phyloP scores from a whole-genome alignment of 2,888 invertebrate genomes.

The Idaea aversata region DNA sequence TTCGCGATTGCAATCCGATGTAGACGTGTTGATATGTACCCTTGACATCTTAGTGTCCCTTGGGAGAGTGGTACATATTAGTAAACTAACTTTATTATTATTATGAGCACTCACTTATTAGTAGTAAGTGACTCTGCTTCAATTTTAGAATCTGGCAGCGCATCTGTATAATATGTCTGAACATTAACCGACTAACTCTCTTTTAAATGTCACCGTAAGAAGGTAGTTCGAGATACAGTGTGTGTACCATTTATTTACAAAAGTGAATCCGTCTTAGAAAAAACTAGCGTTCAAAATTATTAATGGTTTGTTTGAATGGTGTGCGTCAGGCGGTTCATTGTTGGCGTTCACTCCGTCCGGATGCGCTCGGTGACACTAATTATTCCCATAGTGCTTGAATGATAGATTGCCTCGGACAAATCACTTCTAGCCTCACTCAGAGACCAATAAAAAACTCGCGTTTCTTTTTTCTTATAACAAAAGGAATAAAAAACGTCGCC shows the following conservation, averaged over 20 bases:
- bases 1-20: too few species aligned
- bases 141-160: not conserved
- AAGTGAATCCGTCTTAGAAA: conserved; percentile 72
- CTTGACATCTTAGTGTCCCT: too few species aligned
- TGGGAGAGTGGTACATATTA: too few species aligned
- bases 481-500: conserved; percentile 40
- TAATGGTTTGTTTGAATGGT: conserved; percentile 79
- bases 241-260: conserved; percentile 78
- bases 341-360: conserved; percentile 71
- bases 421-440: conserved; percentile 70
- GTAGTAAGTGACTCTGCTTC: not conserved
- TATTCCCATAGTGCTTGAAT: conserved; percentile 78
- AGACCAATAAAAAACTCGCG: conserved; percentile 68
- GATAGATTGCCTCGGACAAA: conserved; percentile 79
- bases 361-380: conserved; percentile 78
- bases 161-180: conserved; percentile 34
- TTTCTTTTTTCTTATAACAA: conserved; percentile 67
- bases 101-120: not conserved
- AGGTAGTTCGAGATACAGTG: conserved; percentile 74
- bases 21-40: too few species aligned
- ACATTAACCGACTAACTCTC: conserved; percentile 56
- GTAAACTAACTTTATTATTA: too few species aligned
- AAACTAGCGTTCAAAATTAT: conserved; percentile 76
- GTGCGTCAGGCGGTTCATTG: conserved; percentile 73
- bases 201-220: conserved; percentile 74